Base-by-base conservation (phyloP, 2,888 invertebrate genomes). In the Oasisia sp. region DNA sequence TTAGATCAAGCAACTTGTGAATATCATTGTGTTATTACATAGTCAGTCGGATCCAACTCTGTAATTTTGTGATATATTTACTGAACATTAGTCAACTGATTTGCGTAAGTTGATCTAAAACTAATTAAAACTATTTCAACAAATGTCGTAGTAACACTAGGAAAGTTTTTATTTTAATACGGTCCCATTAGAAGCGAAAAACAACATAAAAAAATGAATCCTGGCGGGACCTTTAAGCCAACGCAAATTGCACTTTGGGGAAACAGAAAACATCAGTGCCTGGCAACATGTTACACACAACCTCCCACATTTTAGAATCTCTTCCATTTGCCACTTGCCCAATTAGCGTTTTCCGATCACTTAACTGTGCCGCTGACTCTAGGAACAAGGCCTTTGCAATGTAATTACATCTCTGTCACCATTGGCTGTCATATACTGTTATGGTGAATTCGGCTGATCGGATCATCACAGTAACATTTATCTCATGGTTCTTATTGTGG, bases 281-380 rank as follows among this genome's bases (percentile, higher is more conserved):
- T 74, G 74, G 74, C 74, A 74, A 74, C 74, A 27, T 74, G 2
- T 38, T 27, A 74, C 74, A 74, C n/a, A 7, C 27, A 19, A 27
- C n/a, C 50, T 50, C 74, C 14, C 74, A 74, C 5, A n/a, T n/a
- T 50, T 56, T n/a, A 74, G 74, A 74, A 27, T n/a, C 14, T 14
- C n/a, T 74, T 74, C 74, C 74, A 74, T 74, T 74, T 74, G 74
- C 74, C 74, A 74, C 74, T 74, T 27, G 74, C n/a, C 74, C 74
- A 74, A 74, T 74, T 74, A 74, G 74, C 74, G 3, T 74, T 74
- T 74, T 74, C 74, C 74, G n/a, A 74, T 74, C 74, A 74, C 74
- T 74, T 74, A 19, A 27, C 74, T 74, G 27, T 19, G 19, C 19
- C 14, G 50, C 50, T 12, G 50, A 50, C 9, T 12, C 50, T 9